Evolutionary conservation across 2,113 vertebrate species (phyloP).

Genomic region (Calonectris borealis): DNA sequence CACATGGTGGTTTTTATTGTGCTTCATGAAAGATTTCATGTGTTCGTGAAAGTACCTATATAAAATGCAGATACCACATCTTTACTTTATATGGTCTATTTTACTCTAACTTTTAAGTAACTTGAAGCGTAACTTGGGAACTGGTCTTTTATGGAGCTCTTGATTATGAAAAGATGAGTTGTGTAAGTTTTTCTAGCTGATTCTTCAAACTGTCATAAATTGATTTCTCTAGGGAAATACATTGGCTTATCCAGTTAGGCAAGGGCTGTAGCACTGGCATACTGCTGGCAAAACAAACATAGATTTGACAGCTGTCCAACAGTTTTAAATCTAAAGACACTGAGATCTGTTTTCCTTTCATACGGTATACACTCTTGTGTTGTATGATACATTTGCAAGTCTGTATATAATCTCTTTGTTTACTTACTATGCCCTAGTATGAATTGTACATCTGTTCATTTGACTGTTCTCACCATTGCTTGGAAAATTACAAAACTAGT

Average conservation of each 20-base stretch:
- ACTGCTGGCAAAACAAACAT: neutral
- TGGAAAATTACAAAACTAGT: neutral
- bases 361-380: neutral
- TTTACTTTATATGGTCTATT: neutral
- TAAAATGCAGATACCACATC: neutral
- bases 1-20: neutral
- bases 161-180: neutral
- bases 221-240: neutral
- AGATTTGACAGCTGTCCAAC: neutral
- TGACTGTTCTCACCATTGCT: neutral
- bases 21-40: neutral
- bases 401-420: neutral
- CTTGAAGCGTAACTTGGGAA: neutral
- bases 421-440: neutral
- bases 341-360: neutral
- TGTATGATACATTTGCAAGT: neutral
- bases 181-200: constrained; percentile 1
- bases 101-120: neutral
- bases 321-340: neutral
- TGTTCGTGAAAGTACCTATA: neutral
- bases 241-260: neutral
- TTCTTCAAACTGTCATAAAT: neutral
- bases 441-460: neutral
- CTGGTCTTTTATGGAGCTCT: neutral
- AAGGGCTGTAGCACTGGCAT: neutral